Evolutionary conservation across 2,113 vertebrate genomes (phyloP), one percentile per base, ranked within the genome.

Genomic region (Cyanocitta stelleri): DNA sequence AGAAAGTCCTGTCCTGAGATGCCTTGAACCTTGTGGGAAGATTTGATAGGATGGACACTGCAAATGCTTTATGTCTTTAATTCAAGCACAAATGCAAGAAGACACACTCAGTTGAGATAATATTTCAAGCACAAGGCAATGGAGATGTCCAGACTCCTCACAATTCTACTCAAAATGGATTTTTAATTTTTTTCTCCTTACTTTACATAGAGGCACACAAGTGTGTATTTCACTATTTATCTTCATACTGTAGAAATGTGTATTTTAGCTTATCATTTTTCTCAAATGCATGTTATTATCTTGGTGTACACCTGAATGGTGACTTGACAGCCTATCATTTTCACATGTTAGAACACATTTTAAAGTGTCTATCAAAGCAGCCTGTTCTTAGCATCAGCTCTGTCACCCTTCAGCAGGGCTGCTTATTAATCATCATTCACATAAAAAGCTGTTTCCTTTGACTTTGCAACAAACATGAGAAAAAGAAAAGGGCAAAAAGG

Each of bases 271-370:
- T 78, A 95, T 74, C n/a, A 76, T 93, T 94, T 89, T 74, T 95
- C 90, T 87, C 62, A 93, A 94, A 94, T 86, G 58, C 76, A 44
- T 94, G 86, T 87, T 69, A 96, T 97, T 97, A 96, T 93, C 93
- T 91, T 13, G 4, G 71, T 93, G 85, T 97, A 89, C 86, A 93
- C 95, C 89, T 92, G 86, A 96, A 86, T 75, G 48, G 82, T 58
- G 76, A 48, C 69, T 89, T 96, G 96, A 97, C 96, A 97, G 92
- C 95, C 96, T 96, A 83, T 97, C 92, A 97, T 97, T 97, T 97
- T 94, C 93, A 88, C 96, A 95, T 97, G 96, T 94, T 91, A 88
- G 90, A 96, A 97, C 96, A 72, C 85, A 97, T 96, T 97, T 97
- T 94, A 88, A 94, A 95, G 37, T 89, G 81, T 81, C 96, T 94